These are phyloP conservation scores for Tiaroga cobitis DNA, from an alignment of 2,797 vertebrate species.

Conservation along the genomic window DNA sequence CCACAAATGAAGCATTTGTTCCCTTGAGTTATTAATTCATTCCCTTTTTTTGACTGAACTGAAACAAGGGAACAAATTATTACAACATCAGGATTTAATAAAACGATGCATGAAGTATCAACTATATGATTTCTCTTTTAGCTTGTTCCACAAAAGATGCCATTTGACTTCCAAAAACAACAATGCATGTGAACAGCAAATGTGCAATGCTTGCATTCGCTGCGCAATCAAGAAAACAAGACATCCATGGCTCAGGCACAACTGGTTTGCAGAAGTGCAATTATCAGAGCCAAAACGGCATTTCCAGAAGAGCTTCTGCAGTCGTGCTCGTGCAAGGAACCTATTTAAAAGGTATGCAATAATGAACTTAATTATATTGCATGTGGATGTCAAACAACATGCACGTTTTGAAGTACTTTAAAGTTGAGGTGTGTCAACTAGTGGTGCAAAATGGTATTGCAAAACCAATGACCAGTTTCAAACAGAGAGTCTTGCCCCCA, in stretches of 20 bases:
- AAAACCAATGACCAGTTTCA: too few species aligned
- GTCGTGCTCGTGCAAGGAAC: neutral
- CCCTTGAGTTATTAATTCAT: neutral
- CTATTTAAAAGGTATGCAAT: neutral
- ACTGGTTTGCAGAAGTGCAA: neutral
- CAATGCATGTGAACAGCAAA: constrained; percentile 3
- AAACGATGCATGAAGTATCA: too few species aligned
- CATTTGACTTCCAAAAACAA: constrained; percentile 13
- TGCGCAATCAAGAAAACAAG: constrained; percentile 9
- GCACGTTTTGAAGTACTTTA: neutral
- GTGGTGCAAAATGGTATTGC: too few species aligned
- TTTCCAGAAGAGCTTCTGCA: neutral
- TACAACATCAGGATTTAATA: too few species aligned
- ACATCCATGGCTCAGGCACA: too few species aligned
- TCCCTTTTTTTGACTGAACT: neutral
- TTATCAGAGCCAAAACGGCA: too few species aligned
- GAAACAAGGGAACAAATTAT: too few species aligned
- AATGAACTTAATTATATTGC: neutral
- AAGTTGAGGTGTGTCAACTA: neutral
- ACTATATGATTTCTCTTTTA: neutral
- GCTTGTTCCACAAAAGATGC: neutral
- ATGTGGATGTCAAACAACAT: neutral
- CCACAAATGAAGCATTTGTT: too few species aligned
- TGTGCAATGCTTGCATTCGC: neutral
- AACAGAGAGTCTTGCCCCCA: too few species aligned